Evolutionary conservation across 2,113 vertebrate species (phyloP), one percentile per base, ranked within the genome.

Genomic region (Petrocephalus zakoni): DNA sequence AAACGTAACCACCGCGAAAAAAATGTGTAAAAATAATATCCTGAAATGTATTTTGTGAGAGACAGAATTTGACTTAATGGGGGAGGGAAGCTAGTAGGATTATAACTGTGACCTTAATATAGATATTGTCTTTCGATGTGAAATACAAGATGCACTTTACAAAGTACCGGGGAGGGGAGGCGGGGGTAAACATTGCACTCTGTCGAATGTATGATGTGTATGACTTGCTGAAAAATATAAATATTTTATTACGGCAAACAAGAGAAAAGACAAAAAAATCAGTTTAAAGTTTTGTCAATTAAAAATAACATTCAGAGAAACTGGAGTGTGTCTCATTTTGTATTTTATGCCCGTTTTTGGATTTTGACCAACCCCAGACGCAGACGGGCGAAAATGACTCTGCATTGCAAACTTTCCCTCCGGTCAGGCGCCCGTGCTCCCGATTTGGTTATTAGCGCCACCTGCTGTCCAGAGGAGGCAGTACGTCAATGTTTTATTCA

Each of bases 181-280:
- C 15, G 90, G 90, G 13, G 4, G 88, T 89, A 90, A 90, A 92
- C 91, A 87, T 90, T 92, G 92, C 92, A 92, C 92, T 93, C 88
- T 91, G 94, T 92, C 93, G 92, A 95, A 94, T 95, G 94, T 94
- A 95, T 17, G 81, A 49, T 83, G 81, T 83, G 81, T 78, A 78
- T 93, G 93, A 93, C 95, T 92, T 92, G 93, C 89, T 94, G 92
- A 95, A 94, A 95, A 94, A 94, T 95, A 96, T 96, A 95, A 94
- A 94, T 78, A 78, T 96, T 96, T 95, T 95, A 94, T 94, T 95
- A 96, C 94, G 95, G 95, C 95, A 95, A 93, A 95, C 94, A 95
- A 91, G 93, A 93, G 94, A 92, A 94, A 92, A 90, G 0, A 92
- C 91, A 92, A 93, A 92, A 93, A 90, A 90, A 89, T n/a, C 91